A percentile compares a stretch with the other conserved stretches of the same genome.
Conservation (phyloP, 2,888 invertebrate genomes). For the Piscicola geometra region DNA sequence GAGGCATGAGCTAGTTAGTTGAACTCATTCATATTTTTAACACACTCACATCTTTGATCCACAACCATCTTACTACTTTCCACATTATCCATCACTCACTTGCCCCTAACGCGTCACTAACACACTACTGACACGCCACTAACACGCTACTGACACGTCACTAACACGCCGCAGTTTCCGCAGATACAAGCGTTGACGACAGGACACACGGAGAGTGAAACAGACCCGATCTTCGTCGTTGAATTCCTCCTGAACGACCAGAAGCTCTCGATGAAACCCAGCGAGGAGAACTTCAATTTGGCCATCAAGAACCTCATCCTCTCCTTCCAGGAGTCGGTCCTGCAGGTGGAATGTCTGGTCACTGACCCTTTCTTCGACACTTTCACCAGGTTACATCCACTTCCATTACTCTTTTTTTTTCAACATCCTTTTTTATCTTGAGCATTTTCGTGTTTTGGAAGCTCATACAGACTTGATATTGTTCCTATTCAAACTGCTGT, state of each 20-base stretch:
- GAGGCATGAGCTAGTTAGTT: too few species aligned
- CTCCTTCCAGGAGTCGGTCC: slow-evolving; percentile 62
- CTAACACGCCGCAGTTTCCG: not conserved
- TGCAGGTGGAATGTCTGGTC: slow-evolving; percentile 68
- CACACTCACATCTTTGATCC: too few species aligned
- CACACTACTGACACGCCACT: too few species aligned
- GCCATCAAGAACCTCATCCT: slow-evolving; percentile 64
- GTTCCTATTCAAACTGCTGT: too few species aligned
- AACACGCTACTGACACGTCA: too few species aligned
- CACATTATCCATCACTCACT: too few species aligned
- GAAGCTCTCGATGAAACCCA: slow-evolving; percentile 60
- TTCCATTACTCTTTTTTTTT: not conserved
- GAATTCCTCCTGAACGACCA: slow-evolving; percentile 54
- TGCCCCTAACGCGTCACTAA: too few species aligned
- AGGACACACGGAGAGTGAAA: slow-evolving; percentile 45
- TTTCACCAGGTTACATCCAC: slow-evolving; percentile 69
- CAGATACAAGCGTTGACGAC: not conserved
- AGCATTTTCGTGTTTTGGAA: too few species aligned
- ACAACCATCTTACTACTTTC: too few species aligned
- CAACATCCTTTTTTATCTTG: too few species aligned
- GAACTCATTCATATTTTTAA: too few species aligned
- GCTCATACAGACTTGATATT: too few species aligned
- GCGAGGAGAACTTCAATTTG: slow-evolving; percentile 61
- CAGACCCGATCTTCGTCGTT: slow-evolving; percentile 54
- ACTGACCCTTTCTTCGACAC: slow-evolving; percentile 67